These are phyloP conservation scores for Seladonia tumulorum DNA, from an alignment of 2,888 invertebrate genomes.

Conservation along the genomic window DNA sequence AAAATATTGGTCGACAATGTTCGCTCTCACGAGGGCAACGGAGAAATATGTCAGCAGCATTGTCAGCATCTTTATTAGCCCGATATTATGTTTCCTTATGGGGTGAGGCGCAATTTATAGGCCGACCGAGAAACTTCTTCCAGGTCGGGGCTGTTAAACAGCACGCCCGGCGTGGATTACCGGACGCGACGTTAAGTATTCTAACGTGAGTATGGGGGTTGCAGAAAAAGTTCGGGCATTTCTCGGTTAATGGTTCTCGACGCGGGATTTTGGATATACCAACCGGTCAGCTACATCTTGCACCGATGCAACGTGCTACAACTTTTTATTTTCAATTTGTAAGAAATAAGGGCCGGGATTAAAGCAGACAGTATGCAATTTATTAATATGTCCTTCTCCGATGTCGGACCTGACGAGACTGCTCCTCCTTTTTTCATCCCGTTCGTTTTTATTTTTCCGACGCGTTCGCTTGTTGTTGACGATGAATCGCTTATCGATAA, in stretches of 20 bases:
- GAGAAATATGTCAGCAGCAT: slow-evolving; percentile 8
- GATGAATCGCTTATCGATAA: no score
- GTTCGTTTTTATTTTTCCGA: no score
- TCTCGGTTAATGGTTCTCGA: neutral
- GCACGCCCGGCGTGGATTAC: neutral
- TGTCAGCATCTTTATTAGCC: slow-evolving; percentile 11
- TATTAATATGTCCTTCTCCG: no score
- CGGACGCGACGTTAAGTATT: neutral
- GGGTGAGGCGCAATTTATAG: neutral
- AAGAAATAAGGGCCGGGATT: no score
- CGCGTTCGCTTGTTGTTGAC: no score
- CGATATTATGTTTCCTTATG: slow-evolving; percentile 10
- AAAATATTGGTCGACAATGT: slow-evolving; percentile 29
- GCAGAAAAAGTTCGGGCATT: neutral
- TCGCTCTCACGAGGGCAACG: neutral
- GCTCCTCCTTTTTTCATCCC: no score
- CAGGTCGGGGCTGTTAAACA: neutral
- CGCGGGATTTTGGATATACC: no score
- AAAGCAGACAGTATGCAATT: no score
- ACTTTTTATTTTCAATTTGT: no score
- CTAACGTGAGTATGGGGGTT: neutral
- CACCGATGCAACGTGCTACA: no score
- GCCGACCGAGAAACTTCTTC: neutral
- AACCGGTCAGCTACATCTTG: no score
- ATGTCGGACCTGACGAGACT: no score